Base-by-base conservation (phyloP, 2,113 vertebrate genomes). In the Stomatorhinus ivindoensis region DNA sequence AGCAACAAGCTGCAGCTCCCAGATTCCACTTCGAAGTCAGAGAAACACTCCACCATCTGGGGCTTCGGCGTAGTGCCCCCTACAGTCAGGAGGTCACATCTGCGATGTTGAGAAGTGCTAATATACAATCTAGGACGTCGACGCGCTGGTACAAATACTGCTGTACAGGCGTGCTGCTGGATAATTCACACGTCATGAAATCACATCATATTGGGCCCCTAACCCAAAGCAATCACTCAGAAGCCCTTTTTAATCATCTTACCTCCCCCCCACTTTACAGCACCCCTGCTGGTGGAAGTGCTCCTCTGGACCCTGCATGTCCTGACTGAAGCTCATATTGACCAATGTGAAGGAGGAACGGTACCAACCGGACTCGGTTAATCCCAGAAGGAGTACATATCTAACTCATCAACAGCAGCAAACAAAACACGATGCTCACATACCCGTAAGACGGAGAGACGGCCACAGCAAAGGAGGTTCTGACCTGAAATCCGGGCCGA, bases 31-130 rank as follows among this genome's bases (percentile, higher is more conserved):
- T 48, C 4, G 86, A 92, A 93, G 19, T 3, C 10, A 19, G n/a
- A 21, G 88, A 89, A 92, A 89, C 92, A 93, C 3, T 87, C 19
- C 19, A 88, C 90, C 0, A 3, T 24, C 89, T 92, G 8, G 24
- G 90, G 80, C 48, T 90, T 65, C 39, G 44, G 1, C 10, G 10
- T 10, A 65, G 51, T 8, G 73, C 73, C 73, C 73, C 73, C 73
- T 80, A 80, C 13, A 80, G 35, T 80, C 35, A 80, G 15, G n/a
- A 17, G 65, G 9, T 44, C 19, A 44, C 42, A 84, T n/a, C 44
- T 84, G 82, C 5, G 1, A 82, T 1, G 8, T 15, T 82, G 35
- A 82, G 39, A 19, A 42, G 76, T 31, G 61, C 61, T 69, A 31
- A 69, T 69, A 69, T 27, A 69, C 61, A 13, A 31, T 31, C n/a